phyloP scores from a whole-genome alignment of 2,797 vertebrate genomes.

The Buceros bicornis region DNA sequence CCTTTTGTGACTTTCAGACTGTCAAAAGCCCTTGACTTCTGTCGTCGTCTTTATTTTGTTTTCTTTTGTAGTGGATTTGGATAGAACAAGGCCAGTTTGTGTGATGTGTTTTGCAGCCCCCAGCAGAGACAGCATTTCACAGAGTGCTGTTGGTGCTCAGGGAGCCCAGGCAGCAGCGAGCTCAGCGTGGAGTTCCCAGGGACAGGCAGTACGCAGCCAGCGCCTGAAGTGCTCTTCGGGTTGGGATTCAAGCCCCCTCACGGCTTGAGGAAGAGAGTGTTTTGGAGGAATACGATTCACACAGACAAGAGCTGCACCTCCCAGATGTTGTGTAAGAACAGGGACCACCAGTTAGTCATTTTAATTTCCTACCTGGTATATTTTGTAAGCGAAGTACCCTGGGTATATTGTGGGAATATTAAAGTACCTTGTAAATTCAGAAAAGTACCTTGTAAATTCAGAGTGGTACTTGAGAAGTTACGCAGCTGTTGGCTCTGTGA shows the following conservation, averaged over 20 bases:
- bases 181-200: rapidly evolving
- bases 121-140: background rate
- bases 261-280: background rate
- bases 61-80: background rate
- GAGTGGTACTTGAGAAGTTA: background rate
- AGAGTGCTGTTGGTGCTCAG: background rate
- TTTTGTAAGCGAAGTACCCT: background rate
- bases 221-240: background rate
- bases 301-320: background rate
- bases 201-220: background rate
- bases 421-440: background rate
- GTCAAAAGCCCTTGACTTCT: background rate
- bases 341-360: background rate
- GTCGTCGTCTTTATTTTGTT: rapidly evolving
- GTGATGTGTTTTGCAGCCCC: background rate
- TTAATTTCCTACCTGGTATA: background rate
- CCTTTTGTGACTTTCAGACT: background rate
- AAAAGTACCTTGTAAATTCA: background rate
- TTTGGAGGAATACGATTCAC: background rate
- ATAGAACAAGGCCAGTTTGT: background rate
- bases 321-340: background rate
- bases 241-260: background rate
- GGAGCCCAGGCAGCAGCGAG: background rate
- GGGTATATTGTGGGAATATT: background rate
- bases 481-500: background rate